These are phyloP conservation scores for Ctenodactylus gundi DNA, from an alignment of 2,113 vertebrate genomes.

Conservation along the genomic window DNA sequence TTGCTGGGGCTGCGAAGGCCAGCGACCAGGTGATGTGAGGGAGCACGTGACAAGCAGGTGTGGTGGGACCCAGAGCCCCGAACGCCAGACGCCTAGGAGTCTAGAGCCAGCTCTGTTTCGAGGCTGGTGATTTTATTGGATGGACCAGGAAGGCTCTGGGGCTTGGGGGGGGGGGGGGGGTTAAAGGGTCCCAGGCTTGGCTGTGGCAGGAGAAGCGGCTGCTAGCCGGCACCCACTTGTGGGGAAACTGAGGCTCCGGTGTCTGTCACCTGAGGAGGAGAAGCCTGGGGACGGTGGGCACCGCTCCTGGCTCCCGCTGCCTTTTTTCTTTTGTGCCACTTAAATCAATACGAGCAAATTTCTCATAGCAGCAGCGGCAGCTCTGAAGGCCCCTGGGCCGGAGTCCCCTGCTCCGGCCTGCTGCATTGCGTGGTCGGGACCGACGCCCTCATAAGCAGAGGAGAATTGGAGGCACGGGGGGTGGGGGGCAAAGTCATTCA, in stretches of 20 bases:
- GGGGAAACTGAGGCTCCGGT: background rate
- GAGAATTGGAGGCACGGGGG: background rate
- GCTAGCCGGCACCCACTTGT: fast-evolving
- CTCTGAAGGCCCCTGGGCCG: no score
- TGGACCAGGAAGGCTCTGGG: background rate
- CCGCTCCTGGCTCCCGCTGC: background rate
- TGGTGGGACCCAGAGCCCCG: background rate
- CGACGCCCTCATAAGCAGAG: fast-evolving
- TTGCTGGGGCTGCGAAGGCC: no score
- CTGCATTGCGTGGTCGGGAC: no score
- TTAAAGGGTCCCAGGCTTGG: fast-evolving
- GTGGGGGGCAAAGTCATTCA: fast-evolving
- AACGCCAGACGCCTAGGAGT: background rate
- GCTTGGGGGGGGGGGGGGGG: no score
- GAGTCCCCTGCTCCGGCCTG: no score
- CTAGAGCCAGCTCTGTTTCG: no score
- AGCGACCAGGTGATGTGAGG: no score
- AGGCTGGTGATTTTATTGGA: no score
- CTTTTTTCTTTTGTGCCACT: background rate
- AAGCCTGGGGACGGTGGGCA: background rate
- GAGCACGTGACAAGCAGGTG: no score
- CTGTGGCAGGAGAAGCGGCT: background rate
- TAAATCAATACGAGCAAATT: background rate
- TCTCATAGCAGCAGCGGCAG: fast-evolving
- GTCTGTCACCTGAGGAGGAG: background rate